phyloP scores from a whole-genome alignment of 92 coral and sea anemone genomes.

The Porites cylindrica region DNA sequence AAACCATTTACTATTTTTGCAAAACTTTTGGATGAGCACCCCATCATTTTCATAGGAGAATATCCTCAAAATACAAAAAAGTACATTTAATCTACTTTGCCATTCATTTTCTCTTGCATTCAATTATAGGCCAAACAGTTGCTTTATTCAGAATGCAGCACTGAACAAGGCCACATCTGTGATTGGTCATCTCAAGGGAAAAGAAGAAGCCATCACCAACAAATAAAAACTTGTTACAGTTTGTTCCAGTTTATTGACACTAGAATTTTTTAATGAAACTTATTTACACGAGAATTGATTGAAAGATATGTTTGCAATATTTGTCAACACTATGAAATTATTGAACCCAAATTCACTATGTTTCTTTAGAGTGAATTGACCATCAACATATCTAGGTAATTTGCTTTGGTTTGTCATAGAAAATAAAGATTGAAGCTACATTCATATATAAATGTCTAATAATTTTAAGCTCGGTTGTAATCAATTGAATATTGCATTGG shows the following conservation, averaged over 20 bases:
- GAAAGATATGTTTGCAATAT: background rate
- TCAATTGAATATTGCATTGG: background rate
- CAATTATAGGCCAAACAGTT: background rate
- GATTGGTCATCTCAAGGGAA: background rate
- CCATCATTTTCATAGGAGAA: too few relatives aligned
- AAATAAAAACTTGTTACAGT: background rate
- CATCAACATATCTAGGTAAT: background rate
- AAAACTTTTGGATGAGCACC: too few relatives aligned
- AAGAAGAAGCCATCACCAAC: background rate
- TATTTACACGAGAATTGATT: background rate
- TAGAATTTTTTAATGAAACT: background rate
- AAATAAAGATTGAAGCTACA: background rate
- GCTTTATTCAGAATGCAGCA: background rate
- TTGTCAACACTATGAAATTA: background rate
- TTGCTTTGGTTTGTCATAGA: background rate
- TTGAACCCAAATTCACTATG: background rate
- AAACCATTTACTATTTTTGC: too few relatives aligned
- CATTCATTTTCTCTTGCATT: background rate
- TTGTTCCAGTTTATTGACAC: background rate
- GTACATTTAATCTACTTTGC: background rate
- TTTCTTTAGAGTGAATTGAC: background rate
- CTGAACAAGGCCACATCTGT: background rate
- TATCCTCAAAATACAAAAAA: background rate
- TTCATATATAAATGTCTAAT: background rate
- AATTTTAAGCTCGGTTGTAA: background rate